Base-by-base conservation (phyloP, 1,140 invertebrate species). In the Adoxophyes honmai region DNA sequence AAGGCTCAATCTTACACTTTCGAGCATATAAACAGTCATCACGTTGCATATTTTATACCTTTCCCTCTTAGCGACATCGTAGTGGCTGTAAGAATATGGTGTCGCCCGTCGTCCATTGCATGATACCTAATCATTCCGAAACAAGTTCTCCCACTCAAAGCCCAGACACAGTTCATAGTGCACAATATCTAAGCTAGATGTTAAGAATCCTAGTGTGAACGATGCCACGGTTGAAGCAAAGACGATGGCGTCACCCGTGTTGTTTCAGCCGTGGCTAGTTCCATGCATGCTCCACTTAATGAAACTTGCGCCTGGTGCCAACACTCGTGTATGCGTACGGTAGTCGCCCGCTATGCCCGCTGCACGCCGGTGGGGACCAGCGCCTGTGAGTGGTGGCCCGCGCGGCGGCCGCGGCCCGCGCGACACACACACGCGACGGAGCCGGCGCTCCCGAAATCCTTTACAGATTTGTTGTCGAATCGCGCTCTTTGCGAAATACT, bases 41-140 rank as follows among this genome's bases (percentile, higher is more conserved):
- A 81, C 78, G 65, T 73, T 77, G 71, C 83, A 86, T 88, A 88
- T 88, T 88, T 88, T 88, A 88, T 88, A 88, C 86, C 86, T 88
- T 88, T 88, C 86, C 85, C 83, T 81, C 71, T 79, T 85, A 83
- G 84, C 79, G 81, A 79, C 72, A 36, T 73, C 64, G 73, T 77
- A 75, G 66, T 82, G 78, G 78, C 80, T 85, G 75, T 78, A 76
- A 71, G 69, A 80, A 75, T 75, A 78, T 68, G 77, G 74, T 84
- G 80, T 84, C 83, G 79, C 78, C 75, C 68, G 64, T 60, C 62
- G 66, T 64, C 69, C 82, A 86, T 84, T 88, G 85, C 85, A 88
- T 88, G 85, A 73, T 64, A 63, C 57, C 57, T 67, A 62, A 68
- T 73, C 73, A 78, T 78, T 69, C 70, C 70, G 71, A 72, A 71